Evolutionary conservation across 2,113 vertebrate genomes (phyloP).

Genomic region (Penelope pileata): DNA sequence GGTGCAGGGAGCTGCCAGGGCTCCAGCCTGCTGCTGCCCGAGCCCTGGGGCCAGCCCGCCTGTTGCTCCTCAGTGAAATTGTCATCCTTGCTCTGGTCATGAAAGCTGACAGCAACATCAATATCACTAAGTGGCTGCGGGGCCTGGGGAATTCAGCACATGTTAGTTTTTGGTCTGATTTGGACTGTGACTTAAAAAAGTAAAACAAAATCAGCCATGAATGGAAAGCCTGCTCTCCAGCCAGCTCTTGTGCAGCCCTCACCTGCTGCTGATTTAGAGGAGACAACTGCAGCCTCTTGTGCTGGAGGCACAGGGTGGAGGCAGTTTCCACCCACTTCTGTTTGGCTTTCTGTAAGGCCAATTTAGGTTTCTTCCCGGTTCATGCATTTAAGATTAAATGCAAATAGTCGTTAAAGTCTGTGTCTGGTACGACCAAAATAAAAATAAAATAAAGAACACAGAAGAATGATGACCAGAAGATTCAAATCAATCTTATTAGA

Average conservation of each 20-base stretch:
- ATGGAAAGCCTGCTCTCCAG: background rate
- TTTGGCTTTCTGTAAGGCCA: background rate
- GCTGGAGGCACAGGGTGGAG: background rate
- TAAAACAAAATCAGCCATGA: conserved; percentile 29
- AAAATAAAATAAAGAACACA: background rate
- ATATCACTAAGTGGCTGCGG: conserved; percentile 55
- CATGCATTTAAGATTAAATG: background rate
- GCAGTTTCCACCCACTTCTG: background rate
- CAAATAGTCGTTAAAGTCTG: background rate
- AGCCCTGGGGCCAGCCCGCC: background rate
- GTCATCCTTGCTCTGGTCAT: conserved; percentile 44
- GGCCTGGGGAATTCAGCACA: conserved; percentile 49
- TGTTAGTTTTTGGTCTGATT: conserved; percentile 46
- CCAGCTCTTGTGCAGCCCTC: background rate
- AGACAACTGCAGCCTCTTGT: background rate
- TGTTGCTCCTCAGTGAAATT: background rate
- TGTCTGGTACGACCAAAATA: background rate
- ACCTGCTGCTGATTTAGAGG: background rate
- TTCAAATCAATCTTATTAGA: background rate
- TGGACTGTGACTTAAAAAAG: conserved; percentile 44
- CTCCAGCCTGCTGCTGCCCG: background rate
- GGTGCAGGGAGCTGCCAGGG: background rate
- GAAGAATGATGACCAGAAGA: background rate
- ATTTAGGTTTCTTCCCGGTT: background rate
- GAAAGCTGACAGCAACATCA: conserved; percentile 63